These are phyloP conservation scores for Ypsolopha scabrella DNA, from an alignment of 2,888 invertebrate genomes.

Conservation along the genomic window DNA sequence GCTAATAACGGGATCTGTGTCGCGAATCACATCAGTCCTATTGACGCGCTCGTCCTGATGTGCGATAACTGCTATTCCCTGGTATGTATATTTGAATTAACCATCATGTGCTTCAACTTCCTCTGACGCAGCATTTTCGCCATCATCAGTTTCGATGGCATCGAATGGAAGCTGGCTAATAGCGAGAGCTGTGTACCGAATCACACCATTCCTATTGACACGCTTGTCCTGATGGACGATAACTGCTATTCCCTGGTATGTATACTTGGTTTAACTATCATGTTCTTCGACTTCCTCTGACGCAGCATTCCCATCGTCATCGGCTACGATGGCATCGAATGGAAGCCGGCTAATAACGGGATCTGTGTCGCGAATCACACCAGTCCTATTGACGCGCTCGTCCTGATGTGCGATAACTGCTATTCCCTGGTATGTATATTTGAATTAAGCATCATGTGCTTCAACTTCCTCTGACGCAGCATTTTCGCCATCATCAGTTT, in stretches of 20 bases:
- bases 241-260: constrained; percentile 97
- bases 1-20: constrained; percentile 90
- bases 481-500: constrained; percentile 90
- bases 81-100: constrained; percentile 73
- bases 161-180: constrained; percentile 84
- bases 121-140: constrained; percentile 92
- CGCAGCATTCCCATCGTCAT: constrained; percentile 92
- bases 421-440: constrained; percentile 91
- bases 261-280: constrained; percentile 63
- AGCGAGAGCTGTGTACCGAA: constrained; percentile 97
- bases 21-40: constrained; percentile 99
- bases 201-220: constrained; percentile 99
- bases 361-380: constrained; percentile 99
- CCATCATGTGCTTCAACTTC: constrained; percentile 92
- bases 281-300: constrained; percentile 94
- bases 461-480: constrained; percentile 92
- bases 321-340: constrained; percentile 88
- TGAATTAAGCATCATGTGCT: constrained; percentile 79
- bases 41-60: constrained; percentile 96
- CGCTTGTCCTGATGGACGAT: constrained; percentile 95
- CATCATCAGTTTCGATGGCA: constrained; percentile 87
- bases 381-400: constrained; percentile 96
- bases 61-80: constrained; percentile 97
- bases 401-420: constrained; percentile 96
- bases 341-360: constrained; percentile 81